Conservation (phyloP, 2,797 vertebrate genomes). For the Arctocebus calabarensis region DNA sequence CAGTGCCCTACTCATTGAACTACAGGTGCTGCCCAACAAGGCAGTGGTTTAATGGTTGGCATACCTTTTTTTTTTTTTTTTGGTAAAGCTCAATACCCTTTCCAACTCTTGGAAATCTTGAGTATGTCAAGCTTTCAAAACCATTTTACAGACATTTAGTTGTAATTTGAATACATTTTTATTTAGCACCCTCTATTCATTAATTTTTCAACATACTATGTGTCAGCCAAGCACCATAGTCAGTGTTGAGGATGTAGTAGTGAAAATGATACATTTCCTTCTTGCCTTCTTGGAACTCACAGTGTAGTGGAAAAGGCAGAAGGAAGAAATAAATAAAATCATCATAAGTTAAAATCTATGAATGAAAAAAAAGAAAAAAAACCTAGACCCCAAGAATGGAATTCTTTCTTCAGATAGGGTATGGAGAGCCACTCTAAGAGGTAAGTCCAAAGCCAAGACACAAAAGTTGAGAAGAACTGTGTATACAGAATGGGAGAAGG, state of each 20-base stretch:
- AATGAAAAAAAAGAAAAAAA: background rate
- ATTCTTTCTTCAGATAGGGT: background rate
- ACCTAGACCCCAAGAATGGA: background rate
- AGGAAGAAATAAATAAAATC: background rate
- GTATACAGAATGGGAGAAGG: rapidly evolving
- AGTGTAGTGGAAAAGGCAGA: background rate
- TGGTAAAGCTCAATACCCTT: background rate
- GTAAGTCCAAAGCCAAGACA: background rate
- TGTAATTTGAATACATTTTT: background rate
- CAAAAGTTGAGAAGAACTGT: background rate
- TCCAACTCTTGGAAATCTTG: background rate
- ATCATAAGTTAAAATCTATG: background rate
- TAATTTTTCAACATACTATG: background rate
- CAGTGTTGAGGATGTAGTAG: background rate
- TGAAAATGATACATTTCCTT: background rate
- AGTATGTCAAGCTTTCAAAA: background rate
- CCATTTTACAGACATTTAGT: background rate
- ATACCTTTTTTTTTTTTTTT: background rate
- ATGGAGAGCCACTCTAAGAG: background rate
- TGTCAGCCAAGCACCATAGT: background rate
- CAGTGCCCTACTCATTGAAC: too few relatives aligned
- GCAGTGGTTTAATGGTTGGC: background rate
- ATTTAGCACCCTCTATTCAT: background rate
- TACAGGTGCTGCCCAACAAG: background rate
- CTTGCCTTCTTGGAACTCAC: background rate